phyloP scores from a whole-genome alignment of 2,888 invertebrate genomes.

The Orthonychiurus folsomi region DNA sequence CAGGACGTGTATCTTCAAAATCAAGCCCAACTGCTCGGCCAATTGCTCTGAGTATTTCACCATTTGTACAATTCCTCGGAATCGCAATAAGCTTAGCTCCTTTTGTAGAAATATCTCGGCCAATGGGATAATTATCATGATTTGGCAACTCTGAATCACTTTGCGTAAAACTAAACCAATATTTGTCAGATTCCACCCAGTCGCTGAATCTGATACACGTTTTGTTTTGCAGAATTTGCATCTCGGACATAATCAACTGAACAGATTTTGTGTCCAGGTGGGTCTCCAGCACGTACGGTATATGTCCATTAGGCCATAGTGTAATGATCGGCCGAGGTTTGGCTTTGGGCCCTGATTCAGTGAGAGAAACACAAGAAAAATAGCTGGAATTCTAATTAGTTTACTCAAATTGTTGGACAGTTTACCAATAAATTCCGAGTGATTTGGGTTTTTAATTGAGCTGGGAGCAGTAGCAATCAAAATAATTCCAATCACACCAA shows the following conservation, averaged over 20 bases:
- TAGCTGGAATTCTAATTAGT: too few species aligned
- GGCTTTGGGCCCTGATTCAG: too few species aligned
- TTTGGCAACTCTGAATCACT: background rate
- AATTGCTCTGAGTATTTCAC: background rate
- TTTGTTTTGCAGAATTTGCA: background rate
- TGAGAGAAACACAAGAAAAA: too few species aligned
- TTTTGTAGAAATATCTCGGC: background rate
- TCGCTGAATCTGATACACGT: slow-evolving; percentile 7
- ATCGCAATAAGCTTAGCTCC: background rate
- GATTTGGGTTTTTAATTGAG: too few species aligned
- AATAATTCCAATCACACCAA: too few species aligned
- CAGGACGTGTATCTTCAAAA: slow-evolving; percentile 4
- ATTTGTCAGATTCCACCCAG: background rate
- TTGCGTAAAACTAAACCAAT: background rate
- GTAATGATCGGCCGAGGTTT: too few species aligned
- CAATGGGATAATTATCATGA: too few species aligned
- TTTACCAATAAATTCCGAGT: too few species aligned
- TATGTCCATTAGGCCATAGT: slow-evolving; percentile 4
- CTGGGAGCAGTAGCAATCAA: too few species aligned
- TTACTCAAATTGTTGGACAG: too few species aligned
- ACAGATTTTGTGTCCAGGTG: background rate
- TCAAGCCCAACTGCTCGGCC: background rate
- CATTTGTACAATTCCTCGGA: background rate
- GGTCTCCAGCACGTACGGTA: background rate
- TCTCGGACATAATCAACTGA: background rate